Percentiles rank a stretch among this genome's conserved stretches.
Conservation (phyloP, 2,888 invertebrate species). For the Lordiphosa andalusiaca region DNA sequence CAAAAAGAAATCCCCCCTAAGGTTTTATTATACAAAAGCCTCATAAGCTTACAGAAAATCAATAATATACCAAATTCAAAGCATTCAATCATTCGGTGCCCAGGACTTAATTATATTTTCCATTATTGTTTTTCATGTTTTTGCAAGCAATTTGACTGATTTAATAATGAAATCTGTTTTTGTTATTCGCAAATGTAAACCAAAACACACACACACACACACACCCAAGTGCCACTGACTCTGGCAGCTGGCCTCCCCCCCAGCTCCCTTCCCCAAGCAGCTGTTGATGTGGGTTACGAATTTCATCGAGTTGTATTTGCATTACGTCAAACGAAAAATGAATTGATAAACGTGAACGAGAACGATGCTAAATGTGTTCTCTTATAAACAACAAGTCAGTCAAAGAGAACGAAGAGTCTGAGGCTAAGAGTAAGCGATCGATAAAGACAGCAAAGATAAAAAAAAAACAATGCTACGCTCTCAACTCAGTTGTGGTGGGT, state of each 20-base stretch:
- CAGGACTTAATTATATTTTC: conserved; percentile 16
- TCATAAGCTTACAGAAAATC: conserved; percentile 11
- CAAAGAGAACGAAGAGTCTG: background rate
- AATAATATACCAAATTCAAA: background rate
- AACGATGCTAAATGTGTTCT: background rate
- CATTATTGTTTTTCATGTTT: conserved; percentile 18
- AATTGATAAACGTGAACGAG: conserved; percentile 21
- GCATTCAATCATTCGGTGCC: too few relatives aligned
- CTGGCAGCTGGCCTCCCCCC: conserved; percentile 10
- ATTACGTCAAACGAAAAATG: conserved; percentile 53
- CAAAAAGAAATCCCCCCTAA: too few relatives aligned
- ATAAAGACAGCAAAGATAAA: conserved; percentile 3
- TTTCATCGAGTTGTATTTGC: conserved; percentile 48
- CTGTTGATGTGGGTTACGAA: conserved; percentile 20
- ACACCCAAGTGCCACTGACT: conserved; percentile 5
- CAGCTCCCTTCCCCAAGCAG: conserved; percentile 10
- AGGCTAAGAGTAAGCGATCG: background rate
- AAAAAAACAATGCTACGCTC: conserved; percentile 4
- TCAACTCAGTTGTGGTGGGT: conserved; percentile 5
- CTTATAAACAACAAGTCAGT: background rate
- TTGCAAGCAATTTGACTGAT: conserved; percentile 20
- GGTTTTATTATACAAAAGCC: background rate
- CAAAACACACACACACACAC: conserved; percentile 7
- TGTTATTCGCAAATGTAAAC: conserved; percentile 32
- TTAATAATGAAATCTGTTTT: conserved; percentile 26